phyloP scores from a whole-genome alignment of 1,140 invertebrate species.

The Lethrus apterus region DNA sequence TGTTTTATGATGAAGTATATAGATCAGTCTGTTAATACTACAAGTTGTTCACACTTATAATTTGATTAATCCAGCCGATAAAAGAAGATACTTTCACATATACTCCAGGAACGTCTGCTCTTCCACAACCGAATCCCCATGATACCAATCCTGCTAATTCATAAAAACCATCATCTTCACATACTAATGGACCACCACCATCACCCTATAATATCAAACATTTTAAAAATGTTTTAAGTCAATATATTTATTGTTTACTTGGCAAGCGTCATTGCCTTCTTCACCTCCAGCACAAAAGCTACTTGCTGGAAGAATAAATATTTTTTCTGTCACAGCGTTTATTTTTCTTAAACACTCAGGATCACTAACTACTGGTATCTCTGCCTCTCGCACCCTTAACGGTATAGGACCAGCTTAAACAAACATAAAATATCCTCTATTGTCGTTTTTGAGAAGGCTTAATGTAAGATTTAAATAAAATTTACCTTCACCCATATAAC shows the following conservation, averaged over 20 bases:
- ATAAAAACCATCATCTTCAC: conserved; percentile 86
- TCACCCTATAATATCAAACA: conserved; percentile 80
- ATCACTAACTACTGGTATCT: conserved; percentile 89
- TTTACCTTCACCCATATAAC: conserved; percentile 88
- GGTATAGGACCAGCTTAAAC: conserved; percentile 81
- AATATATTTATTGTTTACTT: conserved; percentile 50
- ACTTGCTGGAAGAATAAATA: conserved; percentile 84
- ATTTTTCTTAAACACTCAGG: conserved; percentile 86
- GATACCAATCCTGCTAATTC: conserved; percentile 85
- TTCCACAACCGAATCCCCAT: conserved; percentile 88
- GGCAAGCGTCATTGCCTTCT: conserved; percentile 86
- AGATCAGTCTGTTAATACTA: conserved; percentile 40
- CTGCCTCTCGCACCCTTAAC: conserved; percentile 77
- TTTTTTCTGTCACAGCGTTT: conserved; percentile 88
- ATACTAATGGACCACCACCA: conserved; percentile 84
- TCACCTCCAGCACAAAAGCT: conserved; percentile 92
- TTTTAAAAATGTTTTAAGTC: background rate
- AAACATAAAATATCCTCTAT: no score
- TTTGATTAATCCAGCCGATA: conserved; percentile 95
- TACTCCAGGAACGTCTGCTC: conserved; percentile 82
- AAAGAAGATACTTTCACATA: conserved; percentile 92
- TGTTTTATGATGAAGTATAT: conserved; percentile 8
- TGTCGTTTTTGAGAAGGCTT: no score
- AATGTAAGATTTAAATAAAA: no score
- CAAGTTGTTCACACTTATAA: conserved; percentile 89